Percentiles rank a stretch among this genome's conserved stretches.
Conservation (phyloP, 2,888 invertebrate genomes). For the Dicyrtoma fusca region DNA sequence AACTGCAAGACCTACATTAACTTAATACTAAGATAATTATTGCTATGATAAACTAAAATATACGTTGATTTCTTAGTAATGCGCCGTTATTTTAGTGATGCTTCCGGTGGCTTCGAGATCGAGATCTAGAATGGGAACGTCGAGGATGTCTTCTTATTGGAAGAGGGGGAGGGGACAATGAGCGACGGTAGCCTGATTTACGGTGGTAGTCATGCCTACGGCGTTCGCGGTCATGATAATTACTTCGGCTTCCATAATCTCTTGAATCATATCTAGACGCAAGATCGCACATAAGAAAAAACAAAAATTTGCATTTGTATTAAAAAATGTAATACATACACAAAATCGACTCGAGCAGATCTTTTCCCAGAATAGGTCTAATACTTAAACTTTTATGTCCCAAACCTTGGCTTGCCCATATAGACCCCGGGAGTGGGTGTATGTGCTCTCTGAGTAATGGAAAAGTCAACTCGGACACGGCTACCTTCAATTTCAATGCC, state of each 20-base stretch:
- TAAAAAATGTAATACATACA: too few relatives aligned
- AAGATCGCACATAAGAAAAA: too few relatives aligned
- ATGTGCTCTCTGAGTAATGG: constrained; percentile 92
- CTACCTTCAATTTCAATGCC: constrained; percentile 94
- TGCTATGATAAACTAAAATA: too few relatives aligned
- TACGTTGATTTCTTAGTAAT: too few relatives aligned
- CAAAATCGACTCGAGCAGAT: too few relatives aligned
- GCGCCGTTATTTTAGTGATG: too few relatives aligned
- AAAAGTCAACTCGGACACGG: constrained; percentile 91
- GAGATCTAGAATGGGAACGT: constrained; percentile 68
- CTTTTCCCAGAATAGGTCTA: constrained; percentile 16
- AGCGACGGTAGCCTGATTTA: constrained; percentile 60
- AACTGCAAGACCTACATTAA: too few relatives aligned
- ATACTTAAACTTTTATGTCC: too few relatives aligned
- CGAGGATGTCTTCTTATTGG: constrained; percentile 70
- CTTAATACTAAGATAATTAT: too few relatives aligned
- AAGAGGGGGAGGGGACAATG: constrained; percentile 74
- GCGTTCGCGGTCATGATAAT: background rate
- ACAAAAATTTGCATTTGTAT: too few relatives aligned
- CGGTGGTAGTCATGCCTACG: constrained; percentile 43
- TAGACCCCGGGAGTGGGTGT: constrained; percentile 97
- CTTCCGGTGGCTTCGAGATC: too few relatives aligned
- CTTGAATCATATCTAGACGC: background rate
- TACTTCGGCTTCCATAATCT: background rate
- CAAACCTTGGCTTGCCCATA: constrained; percentile 88